These are phyloP conservation scores for Temnothorax rugatulus DNA, from an alignment of 2,888 invertebrate species.

Conservation along the genomic window DNA sequence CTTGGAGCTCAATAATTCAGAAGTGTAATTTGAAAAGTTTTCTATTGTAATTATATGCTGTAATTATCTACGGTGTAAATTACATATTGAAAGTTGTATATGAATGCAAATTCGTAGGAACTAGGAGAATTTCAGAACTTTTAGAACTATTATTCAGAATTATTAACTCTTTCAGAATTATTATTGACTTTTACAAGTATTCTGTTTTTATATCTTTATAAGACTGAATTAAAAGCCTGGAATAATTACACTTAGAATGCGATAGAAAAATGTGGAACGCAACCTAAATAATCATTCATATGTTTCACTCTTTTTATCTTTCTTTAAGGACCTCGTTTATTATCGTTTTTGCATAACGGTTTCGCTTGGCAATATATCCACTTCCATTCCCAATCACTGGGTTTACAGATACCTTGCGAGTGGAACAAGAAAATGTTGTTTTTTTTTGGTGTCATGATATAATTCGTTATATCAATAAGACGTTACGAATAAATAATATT, in stretches of 20 bases:
- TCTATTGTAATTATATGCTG: neutral
- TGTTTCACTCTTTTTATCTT: neutral
- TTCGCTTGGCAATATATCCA: neutral
- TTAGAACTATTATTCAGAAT: neutral
- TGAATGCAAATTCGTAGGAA: neutral
- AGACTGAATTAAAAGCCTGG: neutral
- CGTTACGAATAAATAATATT: neutral
- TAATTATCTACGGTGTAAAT: neutral
- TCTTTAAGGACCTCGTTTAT: neutral
- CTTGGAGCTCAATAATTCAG: neutral
- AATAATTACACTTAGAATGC: neutral
- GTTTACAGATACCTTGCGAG: neutral
- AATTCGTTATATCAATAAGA: neutral
- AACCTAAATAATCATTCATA: conserved; percentile 13
- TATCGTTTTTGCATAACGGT: conserved; percentile 15
- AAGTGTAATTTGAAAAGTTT: neutral
- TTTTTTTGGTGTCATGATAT: neutral
- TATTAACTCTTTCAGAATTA: neutral
- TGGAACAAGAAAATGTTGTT: neutral
- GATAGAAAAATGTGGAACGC: neutral
- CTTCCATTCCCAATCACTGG: neutral
- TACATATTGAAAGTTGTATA: neutral
- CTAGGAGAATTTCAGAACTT: neutral
- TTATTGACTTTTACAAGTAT: neutral
- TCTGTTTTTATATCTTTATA: neutral